A percentile compares a stretch with the other conserved stretches of the same genome.
Conservation (phyloP, 2,113 vertebrate genomes). For the Malurus cyaneus region DNA sequence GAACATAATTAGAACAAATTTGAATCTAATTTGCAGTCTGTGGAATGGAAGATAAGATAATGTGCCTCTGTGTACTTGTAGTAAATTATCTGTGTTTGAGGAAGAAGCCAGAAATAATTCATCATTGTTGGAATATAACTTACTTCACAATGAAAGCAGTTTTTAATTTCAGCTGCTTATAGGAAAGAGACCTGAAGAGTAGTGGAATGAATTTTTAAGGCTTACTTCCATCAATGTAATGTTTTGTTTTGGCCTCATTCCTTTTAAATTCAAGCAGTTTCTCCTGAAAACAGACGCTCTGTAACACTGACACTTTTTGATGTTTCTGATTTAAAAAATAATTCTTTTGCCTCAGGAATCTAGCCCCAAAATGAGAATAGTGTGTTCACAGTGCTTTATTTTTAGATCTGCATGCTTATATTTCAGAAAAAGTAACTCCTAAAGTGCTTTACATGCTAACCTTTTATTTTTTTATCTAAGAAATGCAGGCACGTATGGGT, state of each 20-base stretch:
- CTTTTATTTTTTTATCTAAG: conserved; percentile 60
- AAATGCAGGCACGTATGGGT: conserved; percentile 65
- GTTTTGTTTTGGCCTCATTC: neutral
- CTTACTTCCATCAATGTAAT: neutral
- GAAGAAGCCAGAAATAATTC: neutral
- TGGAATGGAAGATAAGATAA: neutral
- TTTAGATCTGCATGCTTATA: conserved; percentile 32
- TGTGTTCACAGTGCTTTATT: conserved; percentile 28
- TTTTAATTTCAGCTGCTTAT: neutral
- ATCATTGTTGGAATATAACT: neutral
- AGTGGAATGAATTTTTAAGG: neutral
- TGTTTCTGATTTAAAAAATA: conserved; percentile 14
- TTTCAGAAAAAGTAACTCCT: conserved; percentile 62
- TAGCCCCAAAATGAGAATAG: neutral
- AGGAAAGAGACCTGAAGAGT: neutral
- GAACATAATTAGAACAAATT: neutral
- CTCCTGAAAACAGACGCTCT: neutral
- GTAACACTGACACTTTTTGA: neutral
- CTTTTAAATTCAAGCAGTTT: neutral
- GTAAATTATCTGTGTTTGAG: neutral
- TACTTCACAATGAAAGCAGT: neutral
- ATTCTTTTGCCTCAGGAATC: conserved; percentile 16
- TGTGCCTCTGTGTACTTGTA: neutral
- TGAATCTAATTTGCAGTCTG: neutral
- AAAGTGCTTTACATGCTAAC: conserved; percentile 59